Base-by-base conservation (phyloP, 2,888 invertebrate species). In the Phyto melanocephala region DNA sequence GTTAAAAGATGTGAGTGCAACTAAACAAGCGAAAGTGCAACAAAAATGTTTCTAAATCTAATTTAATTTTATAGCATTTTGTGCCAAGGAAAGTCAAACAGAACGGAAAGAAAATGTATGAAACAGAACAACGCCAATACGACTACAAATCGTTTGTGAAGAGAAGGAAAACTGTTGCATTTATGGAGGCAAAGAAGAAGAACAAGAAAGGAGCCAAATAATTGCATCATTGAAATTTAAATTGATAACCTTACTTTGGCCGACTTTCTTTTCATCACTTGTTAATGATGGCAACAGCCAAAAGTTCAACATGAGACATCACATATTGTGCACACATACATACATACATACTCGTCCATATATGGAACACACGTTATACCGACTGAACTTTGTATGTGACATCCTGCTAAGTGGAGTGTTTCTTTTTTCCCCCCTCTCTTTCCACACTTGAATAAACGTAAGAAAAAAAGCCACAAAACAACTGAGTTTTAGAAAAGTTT, bases 211-310 rank as follows among this genome's bases (percentile, higher is more conserved):
- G 40, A 33, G 54, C 10, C 15, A 60, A 33, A 45, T 65, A 82
- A 76, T 75, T 79, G 42, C 79, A 79, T 82, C 70, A 67, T 76
- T 82, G 60, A 67, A 79, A 82, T 79, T 60, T 67, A 71, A 75
- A 79, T 79, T 82, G 82, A 79, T 82, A 79, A 54, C 60, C 50
- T 62, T 67, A 71, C 62, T 75, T 76, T 82, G 79, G 24, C 54
- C 71, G 54, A 79, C 42, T 76, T 79, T 77, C 54, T 35, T 75
- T 75, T 67, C 50, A 47, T 20, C 68, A 58, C 63, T 70, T 72
- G 33, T 42, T 45, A 42, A 13, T 35, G 17, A 42, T 2, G 42
- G 22, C 40, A 45, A 62, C 17, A 13, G n/a, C n/a, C 4, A 7
- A 42, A 40, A 58, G 52, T n/a, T 33, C 40, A 2, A 40, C 5